Base-by-base conservation (phyloP, 1,140 invertebrate species). In the Orius laevigatus region DNA sequence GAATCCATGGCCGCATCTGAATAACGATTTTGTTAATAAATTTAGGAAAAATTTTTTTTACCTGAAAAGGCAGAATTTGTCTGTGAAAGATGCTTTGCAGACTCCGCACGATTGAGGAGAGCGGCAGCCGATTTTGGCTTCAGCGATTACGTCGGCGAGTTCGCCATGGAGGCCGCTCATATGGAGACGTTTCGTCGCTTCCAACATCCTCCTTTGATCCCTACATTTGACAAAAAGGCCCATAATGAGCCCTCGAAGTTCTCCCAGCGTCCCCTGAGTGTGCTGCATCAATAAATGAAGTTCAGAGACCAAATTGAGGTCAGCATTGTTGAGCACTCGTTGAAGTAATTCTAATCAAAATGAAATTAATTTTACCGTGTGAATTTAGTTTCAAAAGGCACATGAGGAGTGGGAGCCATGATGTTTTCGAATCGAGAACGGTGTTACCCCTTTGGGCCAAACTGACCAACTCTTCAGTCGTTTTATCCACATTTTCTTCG, bases 141-240 rank as follows among this genome's bases (percentile, higher is more conserved):
- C 11, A 34, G 18, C 20, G 16, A 60, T 31, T 9, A 54, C 40
- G 16, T 50, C 35, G 12, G 47, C 49, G 8, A 60, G 43, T 32
- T 60, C 49, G 31, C 46, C 42, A 41, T 58, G 56, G 15, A 60
- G 18, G 50, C 57, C 59, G 20, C 19, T 36, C 43, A 55, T 50
- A 33, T 58, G 55, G n/a, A 55, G 46, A 12, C 46, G 41, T 36
- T 49, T 50, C 2, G 52, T 49, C 2, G 54, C 49, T 46, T 58
- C 52, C 25, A 58, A 42, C 53, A 58, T 54, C 12, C 47, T 34
- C 39, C 50, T 44, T 44, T 60, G 55, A 40, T 60, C 55, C 15
- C 50, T 44, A 51, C 58, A 60, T 54, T 60, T 60, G 6, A 59
- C 57, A 52, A 59, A 59, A 18, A 60, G 49, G 35, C 59, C 59